Conservation (phyloP, 2,113 vertebrate species). For the Neolamprologus kungweensis region DNA sequence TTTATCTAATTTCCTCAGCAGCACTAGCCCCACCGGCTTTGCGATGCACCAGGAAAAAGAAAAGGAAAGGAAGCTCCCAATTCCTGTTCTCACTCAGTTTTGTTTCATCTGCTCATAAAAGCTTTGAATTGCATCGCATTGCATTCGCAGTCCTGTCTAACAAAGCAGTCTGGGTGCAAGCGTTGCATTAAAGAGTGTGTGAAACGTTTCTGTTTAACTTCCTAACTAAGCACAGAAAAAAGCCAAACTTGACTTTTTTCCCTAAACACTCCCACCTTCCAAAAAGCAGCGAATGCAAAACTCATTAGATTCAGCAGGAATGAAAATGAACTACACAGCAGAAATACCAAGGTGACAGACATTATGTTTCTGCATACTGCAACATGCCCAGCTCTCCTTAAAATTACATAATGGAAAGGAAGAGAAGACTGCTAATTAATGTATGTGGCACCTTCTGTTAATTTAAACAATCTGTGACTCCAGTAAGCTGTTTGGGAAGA, state of each 20-base stretch:
- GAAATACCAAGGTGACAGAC: conserved; percentile 58
- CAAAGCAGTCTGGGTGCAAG: conserved; percentile 24
- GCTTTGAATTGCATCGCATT: conserved; percentile 13
- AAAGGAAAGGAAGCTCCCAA: neutral
- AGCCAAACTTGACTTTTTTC: conserved; percentile 42
- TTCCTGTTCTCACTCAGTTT: neutral
- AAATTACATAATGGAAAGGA: conserved; percentile 54
- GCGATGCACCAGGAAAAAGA: neutral
- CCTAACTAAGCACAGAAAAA: conserved; percentile 39
- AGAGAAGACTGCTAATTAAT: conserved; percentile 36
- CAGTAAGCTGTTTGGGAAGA: neutral
- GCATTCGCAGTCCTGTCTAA: conserved; percentile 5
- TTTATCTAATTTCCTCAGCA: neutral
- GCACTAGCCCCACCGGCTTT: neutral
- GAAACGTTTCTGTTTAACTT: conserved; percentile 55
- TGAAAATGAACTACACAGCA: conserved; percentile 56
- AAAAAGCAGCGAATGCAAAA: conserved; percentile 61
- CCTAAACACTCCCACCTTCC: conserved; percentile 53
- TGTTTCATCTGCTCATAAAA: conserved; percentile 5
- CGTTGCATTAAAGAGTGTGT: conserved; percentile 26
- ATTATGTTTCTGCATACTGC: conserved; percentile 39
- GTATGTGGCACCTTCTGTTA: conserved; percentile 17
- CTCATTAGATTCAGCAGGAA: conserved; percentile 60
- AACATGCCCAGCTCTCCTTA: conserved; percentile 28
- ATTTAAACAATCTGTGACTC: neutral